Evolutionary conservation across 2,797 vertebrate genomes (phyloP).

Genomic region (Periparus ater): DNA sequence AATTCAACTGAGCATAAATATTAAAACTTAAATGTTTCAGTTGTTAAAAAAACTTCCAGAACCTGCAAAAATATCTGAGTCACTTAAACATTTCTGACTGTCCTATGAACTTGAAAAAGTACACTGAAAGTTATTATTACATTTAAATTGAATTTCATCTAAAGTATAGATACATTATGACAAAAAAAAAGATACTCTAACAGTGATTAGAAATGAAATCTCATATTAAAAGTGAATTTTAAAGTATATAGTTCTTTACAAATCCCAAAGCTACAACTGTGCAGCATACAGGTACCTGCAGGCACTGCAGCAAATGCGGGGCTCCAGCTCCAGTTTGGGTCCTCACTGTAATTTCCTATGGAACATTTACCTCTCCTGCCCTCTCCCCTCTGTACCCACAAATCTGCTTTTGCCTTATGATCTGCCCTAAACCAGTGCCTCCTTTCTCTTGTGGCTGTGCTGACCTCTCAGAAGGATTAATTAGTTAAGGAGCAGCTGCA

Average conservation of each 20-base stretch:
- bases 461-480: constrained; percentile 5
- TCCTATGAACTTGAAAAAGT: background rate
- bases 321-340: background rate
- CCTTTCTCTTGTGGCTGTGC: background rate
- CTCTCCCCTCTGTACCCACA: background rate
- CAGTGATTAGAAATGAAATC: background rate
- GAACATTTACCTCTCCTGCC: background rate
- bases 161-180: background rate
- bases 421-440: background rate
- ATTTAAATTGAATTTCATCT: background rate
- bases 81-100: background rate
- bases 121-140: background rate
- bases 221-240: background rate
- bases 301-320: background rate
- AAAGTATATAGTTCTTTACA: background rate
- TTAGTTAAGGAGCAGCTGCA: background rate
- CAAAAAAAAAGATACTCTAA: background rate
- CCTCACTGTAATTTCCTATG: background rate
- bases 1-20: constrained; percentile 32
- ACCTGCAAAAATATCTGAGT: background rate
- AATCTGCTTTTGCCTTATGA: background rate
- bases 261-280: background rate
- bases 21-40: background rate
- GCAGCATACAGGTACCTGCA: background rate
- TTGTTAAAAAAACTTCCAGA: background rate